These are phyloP conservation scores for Hoplias malabaricus DNA, from an alignment of 2,113 vertebrate species.

Conservation along the genomic window DNA sequence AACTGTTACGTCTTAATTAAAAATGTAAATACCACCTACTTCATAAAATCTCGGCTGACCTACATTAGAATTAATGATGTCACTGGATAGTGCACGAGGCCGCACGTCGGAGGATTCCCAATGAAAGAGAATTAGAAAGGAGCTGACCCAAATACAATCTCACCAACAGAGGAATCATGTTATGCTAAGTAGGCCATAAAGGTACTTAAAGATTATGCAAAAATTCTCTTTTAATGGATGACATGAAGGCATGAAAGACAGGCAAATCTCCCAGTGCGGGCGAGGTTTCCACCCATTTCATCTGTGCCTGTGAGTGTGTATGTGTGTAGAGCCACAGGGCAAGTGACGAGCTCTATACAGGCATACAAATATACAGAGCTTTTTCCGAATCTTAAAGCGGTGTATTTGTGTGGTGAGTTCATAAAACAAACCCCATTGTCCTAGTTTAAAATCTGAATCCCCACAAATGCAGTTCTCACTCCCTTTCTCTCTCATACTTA, in stretches of 20 bases:
- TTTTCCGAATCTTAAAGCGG: neutral
- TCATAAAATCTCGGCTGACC: constrained; percentile 78
- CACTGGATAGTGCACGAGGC: constrained; percentile 55
- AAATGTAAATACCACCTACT: constrained; percentile 75
- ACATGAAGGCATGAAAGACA: constrained; percentile 48
- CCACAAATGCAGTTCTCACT: neutral
- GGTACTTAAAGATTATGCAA: constrained; percentile 77
- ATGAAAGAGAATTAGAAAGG: constrained; percentile 83
- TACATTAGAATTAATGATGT: constrained; percentile 81
- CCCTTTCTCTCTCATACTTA: neutral
- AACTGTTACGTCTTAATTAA: constrained; percentile 69
- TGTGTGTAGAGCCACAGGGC: constrained; percentile 26
- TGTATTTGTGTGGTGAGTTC: constrained; percentile 13
- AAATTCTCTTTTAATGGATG: constrained; percentile 69
- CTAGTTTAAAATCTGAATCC: constrained; percentile 5
- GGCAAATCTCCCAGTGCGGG: constrained; percentile 47
- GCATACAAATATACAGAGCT: constrained; percentile 15
- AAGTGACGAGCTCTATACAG: constrained; percentile 8
- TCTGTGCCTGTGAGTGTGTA: neutral
- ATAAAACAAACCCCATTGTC: constrained; percentile 16
- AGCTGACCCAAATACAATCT: constrained; percentile 82
- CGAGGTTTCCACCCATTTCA: constrained; percentile 31
- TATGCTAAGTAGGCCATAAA: constrained; percentile 80
- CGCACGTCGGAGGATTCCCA: constrained; percentile 69
- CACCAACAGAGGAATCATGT: constrained; percentile 76